A percentile compares a stretch with the other conserved stretches of the same genome.
Evolutionary conservation across 2,113 vertebrate genomes (phyloP).

Genomic region (pig (Sus scrofa)): T2T-Sscrofa CM000820.6:110251501-110252000

Average conservation of each 20-base stretch:
- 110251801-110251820: neutral
- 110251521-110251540: neutral
- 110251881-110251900: neutral
- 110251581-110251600: neutral
- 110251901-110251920: neutral
- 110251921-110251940: neutral
- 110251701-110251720: neutral
- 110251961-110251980: neutral
- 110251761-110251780: neutral
- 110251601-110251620: neutral
- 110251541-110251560: neutral
- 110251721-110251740: neutral
- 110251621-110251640: neutral
- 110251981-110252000: neutral
- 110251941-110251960: neutral
- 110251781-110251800: neutral
- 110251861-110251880: neutral
- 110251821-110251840: neutral
- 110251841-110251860: neutral
- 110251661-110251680: neutral
- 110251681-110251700: neutral
- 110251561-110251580: neutral
- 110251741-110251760: neutral
- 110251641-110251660: neutral
- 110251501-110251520: neutral